A percentile compares a stretch with the other conserved stretches of the same genome.
Conservation (phyloP, 2,888 invertebrate genomes). For the Colostygia pectinataria region DNA sequence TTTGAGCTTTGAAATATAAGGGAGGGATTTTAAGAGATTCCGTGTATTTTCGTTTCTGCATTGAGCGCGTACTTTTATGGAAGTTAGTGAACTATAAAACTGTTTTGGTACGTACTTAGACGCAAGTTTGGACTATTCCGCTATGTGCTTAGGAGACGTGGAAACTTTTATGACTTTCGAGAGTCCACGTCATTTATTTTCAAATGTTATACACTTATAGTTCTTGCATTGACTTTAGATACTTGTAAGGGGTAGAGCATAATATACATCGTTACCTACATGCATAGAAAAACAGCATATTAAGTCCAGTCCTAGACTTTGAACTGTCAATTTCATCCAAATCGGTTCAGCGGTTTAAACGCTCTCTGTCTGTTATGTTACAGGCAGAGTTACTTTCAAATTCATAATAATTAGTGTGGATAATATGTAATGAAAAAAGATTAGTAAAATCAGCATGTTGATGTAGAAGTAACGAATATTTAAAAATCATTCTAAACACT, state of each 20-base stretch:
- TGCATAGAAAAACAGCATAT: too few relatives aligned
- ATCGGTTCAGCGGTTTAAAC: too few relatives aligned
- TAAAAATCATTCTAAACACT: conserved; percentile 1
- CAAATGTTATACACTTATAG: conserved; percentile 11
- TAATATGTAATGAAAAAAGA: too few relatives aligned
- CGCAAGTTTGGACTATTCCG: conserved; percentile 32
- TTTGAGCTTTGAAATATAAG: conserved; percentile 83
- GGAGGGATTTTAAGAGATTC: conserved; percentile 73
- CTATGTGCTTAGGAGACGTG: conserved; percentile 34
- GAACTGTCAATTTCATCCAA: too few relatives aligned
- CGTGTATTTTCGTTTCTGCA: conserved; percentile 63
- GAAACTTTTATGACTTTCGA: conserved; percentile 37
- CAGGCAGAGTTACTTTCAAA: too few relatives aligned
- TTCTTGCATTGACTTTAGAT: neutral
- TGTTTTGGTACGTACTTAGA: conserved; percentile 36
- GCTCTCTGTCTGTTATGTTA: too few relatives aligned
- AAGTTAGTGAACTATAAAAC: conserved; percentile 39
- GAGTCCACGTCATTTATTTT: conserved; percentile 30
- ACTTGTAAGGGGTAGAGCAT: too few relatives aligned
- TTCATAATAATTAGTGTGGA: too few relatives aligned
- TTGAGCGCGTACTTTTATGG: conserved; percentile 37
- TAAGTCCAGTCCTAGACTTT: too few relatives aligned
- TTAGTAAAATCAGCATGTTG: too few relatives aligned
- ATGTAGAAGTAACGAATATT: too few relatives aligned
- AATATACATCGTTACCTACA: too few relatives aligned